Evolutionary conservation across 2,888 invertebrate genomes (phyloP), one percentile per base, ranked within the genome.

Genomic region (Diplazon laetatorius): DNA sequence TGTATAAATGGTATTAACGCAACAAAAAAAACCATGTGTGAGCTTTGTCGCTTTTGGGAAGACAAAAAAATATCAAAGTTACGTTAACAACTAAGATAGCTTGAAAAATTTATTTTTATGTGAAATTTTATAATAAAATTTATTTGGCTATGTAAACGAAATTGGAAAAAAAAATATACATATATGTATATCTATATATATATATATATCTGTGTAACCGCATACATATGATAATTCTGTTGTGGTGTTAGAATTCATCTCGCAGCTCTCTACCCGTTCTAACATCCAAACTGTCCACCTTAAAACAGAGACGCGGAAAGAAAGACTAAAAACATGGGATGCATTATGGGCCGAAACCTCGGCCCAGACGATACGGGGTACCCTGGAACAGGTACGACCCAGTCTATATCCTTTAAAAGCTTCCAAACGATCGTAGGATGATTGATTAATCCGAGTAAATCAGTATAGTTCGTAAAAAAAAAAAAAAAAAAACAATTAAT

Each of bases 331-430:
- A 89, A 84, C 89, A 90, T 90, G 89, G 89, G 89, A 89, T 89
- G 89, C 89, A 89, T 89, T 89, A 86, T 87, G 89, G 89, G 89
- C 88, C 89, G 89, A 89, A 88, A 89, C 89, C 88, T 89, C 87
- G 89, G 89, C 89, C 89, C 89, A 89, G 88, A 89, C 89, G 88
- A 89, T 89, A 89, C 89, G 84, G 89, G 89, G 88, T 89, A 89
- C 88, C 89, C 89, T 89, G 89, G 89, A 89, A 88, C 89, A 89
- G 89, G 89, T 89, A 89, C 89, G 89, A 89, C 89, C 89, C 89
- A 89, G 87, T 87, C 85, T 87, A 87, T 88, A 88, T 88, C 88
- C 89, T 86, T 86, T 87, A 87, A 88, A 76, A 85, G 87, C 85
- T 85, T 86, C 80, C 87, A 69, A 52, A n/a, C 59, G 68, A 78